Conservation (phyloP, 2,113 vertebrate genomes). For the Carassius auratus region DNA sequence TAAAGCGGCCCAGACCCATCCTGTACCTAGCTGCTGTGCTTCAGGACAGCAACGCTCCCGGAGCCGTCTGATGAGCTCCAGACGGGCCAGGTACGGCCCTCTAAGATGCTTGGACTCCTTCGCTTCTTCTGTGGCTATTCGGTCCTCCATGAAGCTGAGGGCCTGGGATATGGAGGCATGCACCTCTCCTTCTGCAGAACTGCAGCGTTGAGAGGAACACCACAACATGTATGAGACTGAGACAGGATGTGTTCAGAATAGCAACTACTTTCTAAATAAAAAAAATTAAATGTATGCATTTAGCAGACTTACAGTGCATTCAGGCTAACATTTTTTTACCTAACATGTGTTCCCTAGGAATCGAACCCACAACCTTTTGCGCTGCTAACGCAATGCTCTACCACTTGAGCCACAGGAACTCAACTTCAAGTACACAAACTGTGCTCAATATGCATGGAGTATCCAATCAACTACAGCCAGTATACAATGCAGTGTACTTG, state of each 20-base stretch:
- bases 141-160: slow-evolving; percentile 87
- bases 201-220: slow-evolving; percentile 57
- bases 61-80: slow-evolving; percentile 89
- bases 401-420: too few relatives aligned
- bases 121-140: slow-evolving; percentile 79
- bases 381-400: too few relatives aligned
- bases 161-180: slow-evolving; percentile 85
- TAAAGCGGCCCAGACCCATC: background rate
- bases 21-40: slow-evolving; percentile 84
- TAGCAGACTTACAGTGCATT: too few relatives aligned
- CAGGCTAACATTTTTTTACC: too few relatives aligned
- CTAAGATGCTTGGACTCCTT: slow-evolving; percentile 84
- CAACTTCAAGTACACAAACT: background rate
- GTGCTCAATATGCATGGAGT: background rate
- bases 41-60: slow-evolving; percentile 80
- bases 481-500: background rate
- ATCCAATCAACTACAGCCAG: background rate
- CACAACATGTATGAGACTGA: background rate
- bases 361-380: too few relatives aligned
- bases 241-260: background rate
- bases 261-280: too few relatives aligned
- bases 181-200: slow-evolving; percentile 89
- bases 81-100: slow-evolving; percentile 88
- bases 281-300: too few relatives aligned
- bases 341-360: too few relatives aligned